A percentile compares a stretch with the other conserved stretches of the same genome.
Conservation (phyloP, 2,888 invertebrate genomes). For the Ectemnius lituratus region DNA sequence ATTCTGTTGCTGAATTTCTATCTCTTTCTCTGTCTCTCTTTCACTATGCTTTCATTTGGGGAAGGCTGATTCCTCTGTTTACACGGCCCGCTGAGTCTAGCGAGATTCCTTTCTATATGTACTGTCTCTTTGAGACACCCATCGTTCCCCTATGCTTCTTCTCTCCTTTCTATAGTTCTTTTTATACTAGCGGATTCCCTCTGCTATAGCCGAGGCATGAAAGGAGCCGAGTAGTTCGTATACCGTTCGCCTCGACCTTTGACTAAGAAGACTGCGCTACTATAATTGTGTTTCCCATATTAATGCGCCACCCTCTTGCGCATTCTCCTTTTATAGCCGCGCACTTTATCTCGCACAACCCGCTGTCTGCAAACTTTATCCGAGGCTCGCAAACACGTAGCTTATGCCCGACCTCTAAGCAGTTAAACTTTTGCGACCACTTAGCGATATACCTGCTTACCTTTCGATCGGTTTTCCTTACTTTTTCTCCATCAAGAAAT, state of each 20-base stretch:
- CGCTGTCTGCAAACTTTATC: conserved; percentile 23
- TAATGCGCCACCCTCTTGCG: not conserved
- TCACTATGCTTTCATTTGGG: conserved; percentile 19
- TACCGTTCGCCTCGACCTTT: not conserved
- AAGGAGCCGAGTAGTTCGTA: too few species aligned
- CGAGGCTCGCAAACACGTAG: conserved; percentile 5
- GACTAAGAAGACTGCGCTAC: too few species aligned
- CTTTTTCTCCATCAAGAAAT: conserved; percentile 19
- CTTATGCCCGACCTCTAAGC: conserved; percentile 27
- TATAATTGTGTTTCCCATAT: conserved; percentile 12
- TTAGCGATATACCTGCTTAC: conserved; percentile 17
- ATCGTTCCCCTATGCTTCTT: not conserved
- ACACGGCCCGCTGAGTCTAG: not conserved
- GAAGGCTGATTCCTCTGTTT: conserved; percentile 28
- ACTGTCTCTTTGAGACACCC: too few species aligned
- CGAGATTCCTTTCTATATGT: not conserved
- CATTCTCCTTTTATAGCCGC: not conserved
- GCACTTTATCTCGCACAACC: conserved; percentile 8
- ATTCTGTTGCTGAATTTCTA: too few species aligned
- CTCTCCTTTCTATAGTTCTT: too few species aligned
- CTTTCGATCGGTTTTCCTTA: conserved; percentile 31
- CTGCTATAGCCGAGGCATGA: too few species aligned
- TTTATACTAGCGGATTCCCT: not conserved
- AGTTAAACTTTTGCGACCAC: conserved; percentile 46
- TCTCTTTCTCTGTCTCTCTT: too few species aligned